Conservation (phyloP, 2,113 vertebrate species). For the Triplophysa tibetana region DNA sequence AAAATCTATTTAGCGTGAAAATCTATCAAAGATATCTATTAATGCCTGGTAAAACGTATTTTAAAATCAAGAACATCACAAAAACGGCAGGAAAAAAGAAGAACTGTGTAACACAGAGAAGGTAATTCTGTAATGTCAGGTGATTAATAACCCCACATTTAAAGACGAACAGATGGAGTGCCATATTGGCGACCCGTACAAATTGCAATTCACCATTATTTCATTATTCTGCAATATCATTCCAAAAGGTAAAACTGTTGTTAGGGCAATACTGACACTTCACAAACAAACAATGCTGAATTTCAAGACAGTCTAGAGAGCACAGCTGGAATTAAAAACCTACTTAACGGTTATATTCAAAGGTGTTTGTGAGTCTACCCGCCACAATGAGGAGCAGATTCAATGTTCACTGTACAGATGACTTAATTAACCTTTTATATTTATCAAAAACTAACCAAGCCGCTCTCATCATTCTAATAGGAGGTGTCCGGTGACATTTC, state of each 20-base stretch:
- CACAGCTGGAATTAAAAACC: slow-evolving; percentile 54
- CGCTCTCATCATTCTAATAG: slow-evolving; percentile 63
- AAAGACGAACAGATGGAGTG: slow-evolving; percentile 21
- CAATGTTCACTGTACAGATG: slow-evolving; percentile 55
- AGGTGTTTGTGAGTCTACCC: slow-evolving; percentile 44
- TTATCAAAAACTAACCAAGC: slow-evolving; percentile 65
- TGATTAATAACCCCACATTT: slow-evolving; percentile 45
- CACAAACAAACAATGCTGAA: slow-evolving; percentile 50
- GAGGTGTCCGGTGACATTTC: slow-evolving; percentile 78
- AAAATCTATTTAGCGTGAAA: neutral
- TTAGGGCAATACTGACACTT: slow-evolving; percentile 52
- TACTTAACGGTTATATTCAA: slow-evolving; percentile 59
- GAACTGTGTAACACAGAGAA: neutral
- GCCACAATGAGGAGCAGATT: neutral
- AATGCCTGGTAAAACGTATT: neutral
- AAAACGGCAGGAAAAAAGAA: neutral
- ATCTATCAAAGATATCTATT: neutral
- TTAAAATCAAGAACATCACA: neutral
- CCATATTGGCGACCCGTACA: slow-evolving; percentile 16
- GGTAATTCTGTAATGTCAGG: slow-evolving; percentile 25
- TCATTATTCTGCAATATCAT: slow-evolving; percentile 34
- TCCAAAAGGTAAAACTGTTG: slow-evolving; percentile 38
- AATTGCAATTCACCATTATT: slow-evolving; percentile 10
- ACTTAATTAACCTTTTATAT: slow-evolving; percentile 84
- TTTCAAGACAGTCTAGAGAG: slow-evolving; percentile 43